phyloP scores from a whole-genome alignment of 1,140 invertebrate genomes.

The Zaprionus capensis region DNA sequence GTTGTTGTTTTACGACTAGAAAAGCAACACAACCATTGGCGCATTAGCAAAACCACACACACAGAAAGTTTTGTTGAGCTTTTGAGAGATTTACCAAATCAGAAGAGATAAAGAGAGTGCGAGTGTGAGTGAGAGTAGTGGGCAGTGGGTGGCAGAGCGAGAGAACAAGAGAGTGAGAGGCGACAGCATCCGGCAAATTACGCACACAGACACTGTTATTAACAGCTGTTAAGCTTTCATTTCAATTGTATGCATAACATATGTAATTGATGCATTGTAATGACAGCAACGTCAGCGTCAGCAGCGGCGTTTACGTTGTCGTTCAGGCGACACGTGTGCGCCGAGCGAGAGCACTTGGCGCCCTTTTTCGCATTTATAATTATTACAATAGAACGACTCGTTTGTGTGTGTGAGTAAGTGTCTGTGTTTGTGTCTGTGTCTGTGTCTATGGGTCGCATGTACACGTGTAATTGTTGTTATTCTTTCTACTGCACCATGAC shows the following conservation, averaged over 20 bases:
- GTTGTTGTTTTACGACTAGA: slow-evolving; percentile 18
- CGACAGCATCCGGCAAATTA: slow-evolving; percentile 17
- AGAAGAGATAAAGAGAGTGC: neutral
- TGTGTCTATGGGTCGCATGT: neutral
- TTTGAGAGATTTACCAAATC: slow-evolving; percentile 23
- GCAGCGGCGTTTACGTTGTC: slow-evolving; percentile 20
- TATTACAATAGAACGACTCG: slow-evolving; percentile 43
- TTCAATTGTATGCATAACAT: neutral
- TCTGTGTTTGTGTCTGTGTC: neutral
- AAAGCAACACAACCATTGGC: slow-evolving; percentile 9
- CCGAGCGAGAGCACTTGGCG: slow-evolving; percentile 62
- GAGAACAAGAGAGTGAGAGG: neutral
- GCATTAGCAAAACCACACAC: slow-evolving; percentile 28
- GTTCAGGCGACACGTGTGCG: slow-evolving; percentile 67
- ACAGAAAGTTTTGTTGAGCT: slow-evolving; percentile 22
- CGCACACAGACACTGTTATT: slow-evolving; percentile 19
- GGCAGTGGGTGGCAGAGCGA: neutral
- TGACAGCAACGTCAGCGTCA: slow-evolving; percentile 15
- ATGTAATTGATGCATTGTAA: slow-evolving; percentile 24
- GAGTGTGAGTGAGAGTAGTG: neutral
- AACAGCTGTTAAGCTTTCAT: slow-evolving; percentile 24
- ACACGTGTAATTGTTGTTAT: slow-evolving; percentile 10
- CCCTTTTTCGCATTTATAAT: slow-evolving; percentile 76
- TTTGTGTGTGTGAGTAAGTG: neutral
- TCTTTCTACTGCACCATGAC: slow-evolving; percentile 9